Conservation (phyloP, 2,888 invertebrate genomes). For the Drosophila phalerata region DNA sequence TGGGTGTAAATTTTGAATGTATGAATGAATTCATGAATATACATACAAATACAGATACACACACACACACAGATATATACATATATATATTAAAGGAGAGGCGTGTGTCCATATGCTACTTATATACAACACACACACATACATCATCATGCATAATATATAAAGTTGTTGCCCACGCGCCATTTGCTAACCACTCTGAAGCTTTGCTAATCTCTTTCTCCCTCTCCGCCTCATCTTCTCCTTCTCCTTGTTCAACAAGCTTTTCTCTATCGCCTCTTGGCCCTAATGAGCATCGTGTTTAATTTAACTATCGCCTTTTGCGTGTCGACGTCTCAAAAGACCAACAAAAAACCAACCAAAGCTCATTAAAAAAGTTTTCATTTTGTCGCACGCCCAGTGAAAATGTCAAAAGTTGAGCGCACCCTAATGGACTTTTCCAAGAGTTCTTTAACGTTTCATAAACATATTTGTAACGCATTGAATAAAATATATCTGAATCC, state of each 20-base stretch:
- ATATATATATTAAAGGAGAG: slow-evolving; percentile 53
- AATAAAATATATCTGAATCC: neutral
- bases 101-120: slow-evolving; percentile 36
- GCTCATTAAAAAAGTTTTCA: slow-evolving; percentile 56
- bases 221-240: neutral
- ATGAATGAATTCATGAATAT: slow-evolving; percentile 66
- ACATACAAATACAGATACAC: slow-evolving; percentile 12
- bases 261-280: slow-evolving; percentile 8
- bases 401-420: slow-evolving; percentile 62
- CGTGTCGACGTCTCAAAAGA: slow-evolving; percentile 10
- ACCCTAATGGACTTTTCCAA: slow-evolving; percentile 40
- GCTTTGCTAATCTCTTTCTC: slow-evolving; percentile 24
- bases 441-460: slow-evolving; percentile 6
- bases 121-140: slow-evolving; percentile 3
- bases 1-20: slow-evolving; percentile 60
- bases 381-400: slow-evolving; percentile 39
- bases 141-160: slow-evolving; percentile 4
- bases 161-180: slow-evolving; percentile 45
- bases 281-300: slow-evolving; percentile 58
- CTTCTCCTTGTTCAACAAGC: neutral
- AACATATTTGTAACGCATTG: slow-evolving; percentile 5
- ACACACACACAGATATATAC: neutral
- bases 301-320: slow-evolving; percentile 43
- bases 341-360: slow-evolving; percentile 16
- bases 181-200: slow-evolving; percentile 8